phyloP scores from a whole-genome alignment of 2,888 invertebrate species.

The Scaptomyza tumidula region DNA sequence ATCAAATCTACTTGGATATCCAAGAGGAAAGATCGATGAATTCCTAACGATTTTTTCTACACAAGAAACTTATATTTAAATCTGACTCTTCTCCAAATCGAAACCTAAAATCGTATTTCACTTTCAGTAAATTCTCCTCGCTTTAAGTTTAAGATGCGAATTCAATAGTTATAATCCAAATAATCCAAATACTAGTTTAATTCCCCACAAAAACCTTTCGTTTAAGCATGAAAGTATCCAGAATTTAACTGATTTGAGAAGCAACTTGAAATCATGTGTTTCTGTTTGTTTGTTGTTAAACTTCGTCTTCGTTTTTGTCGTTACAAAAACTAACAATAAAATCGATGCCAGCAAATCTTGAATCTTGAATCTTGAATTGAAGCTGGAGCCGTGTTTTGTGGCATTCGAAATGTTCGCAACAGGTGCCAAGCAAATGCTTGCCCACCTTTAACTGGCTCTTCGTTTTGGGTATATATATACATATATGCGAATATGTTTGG shows the following conservation, averaged over 20 bases:
- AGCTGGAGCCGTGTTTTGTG: conserved; percentile 3
- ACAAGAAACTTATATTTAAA: no score
- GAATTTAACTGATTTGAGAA: neutral
- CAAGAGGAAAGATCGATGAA: no score
- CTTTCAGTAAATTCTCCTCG: no score
- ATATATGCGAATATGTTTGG: conserved; percentile 1
- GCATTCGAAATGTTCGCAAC: conserved; percentile 7
- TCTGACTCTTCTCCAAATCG: no score
- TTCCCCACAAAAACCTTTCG: no score
- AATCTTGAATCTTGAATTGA: conserved; percentile 2
- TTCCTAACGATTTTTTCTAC: no score
- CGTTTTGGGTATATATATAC: neutral
- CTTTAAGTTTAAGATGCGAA: no score
- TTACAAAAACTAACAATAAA: neutral
- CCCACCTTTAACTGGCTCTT: neutral
- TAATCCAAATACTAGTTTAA: no score
- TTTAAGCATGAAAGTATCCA: neutral
- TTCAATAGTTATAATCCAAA: no score
- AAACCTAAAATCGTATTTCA: no score
- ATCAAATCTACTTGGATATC: no score
- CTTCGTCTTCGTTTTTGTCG: neutral
- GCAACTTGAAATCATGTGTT: neutral
- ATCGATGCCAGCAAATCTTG: conserved; percentile 1
- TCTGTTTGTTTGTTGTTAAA: no score
- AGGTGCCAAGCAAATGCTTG: conserved; percentile 12